A percentile compares a stretch with the other conserved stretches of the same genome.
phyloP scores from a whole-genome alignment of 2,888 invertebrate species.

The Caradrina kadenii region DNA sequence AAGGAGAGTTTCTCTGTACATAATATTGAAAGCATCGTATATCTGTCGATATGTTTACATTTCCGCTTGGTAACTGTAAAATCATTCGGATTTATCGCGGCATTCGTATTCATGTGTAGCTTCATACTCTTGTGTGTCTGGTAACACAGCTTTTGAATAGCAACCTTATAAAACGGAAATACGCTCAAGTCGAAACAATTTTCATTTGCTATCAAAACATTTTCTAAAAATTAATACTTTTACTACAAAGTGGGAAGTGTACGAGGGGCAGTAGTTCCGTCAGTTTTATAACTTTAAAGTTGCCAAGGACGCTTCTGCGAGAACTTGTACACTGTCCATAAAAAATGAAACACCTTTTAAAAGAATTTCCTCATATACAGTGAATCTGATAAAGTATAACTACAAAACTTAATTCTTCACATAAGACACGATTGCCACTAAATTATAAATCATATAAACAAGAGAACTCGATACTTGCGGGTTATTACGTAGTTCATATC shows the following conservation, averaged over 20 bases:
- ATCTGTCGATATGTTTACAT: constrained; percentile 62
- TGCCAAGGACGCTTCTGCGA: constrained; percentile 10
- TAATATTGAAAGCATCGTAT: constrained; percentile 61
- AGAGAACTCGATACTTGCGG: constrained; percentile 51
- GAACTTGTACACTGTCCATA: constrained; percentile 18
- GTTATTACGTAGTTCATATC: constrained; percentile 64
- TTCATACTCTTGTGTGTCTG: constrained; percentile 40
- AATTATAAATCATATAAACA: constrained; percentile 66
- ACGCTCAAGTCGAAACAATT: constrained; percentile 11
- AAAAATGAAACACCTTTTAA: constrained; percentile 48
- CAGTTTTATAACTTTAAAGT: constrained; percentile 33
- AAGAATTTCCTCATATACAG: constrained; percentile 27
- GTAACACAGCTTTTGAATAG: constrained; percentile 41
- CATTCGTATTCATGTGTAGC: constrained; percentile 44
- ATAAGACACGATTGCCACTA: constrained; percentile 59
- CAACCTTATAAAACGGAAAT: constrained; percentile 39
- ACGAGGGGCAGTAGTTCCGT: constrained; percentile 23
- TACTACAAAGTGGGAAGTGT: constrained; percentile 25
- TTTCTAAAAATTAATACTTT: constrained; percentile 41
- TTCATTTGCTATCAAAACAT: constrained; percentile 40
- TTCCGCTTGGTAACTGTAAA: constrained; percentile 66
- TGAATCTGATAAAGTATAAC: constrained; percentile 51
- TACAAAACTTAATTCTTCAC: constrained; percentile 42
- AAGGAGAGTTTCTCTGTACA: constrained; percentile 57
- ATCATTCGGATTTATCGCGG: constrained; percentile 57